Conservation (phyloP, 2,113 vertebrate genomes). For the Nyctereutes procyonoides region DNA sequence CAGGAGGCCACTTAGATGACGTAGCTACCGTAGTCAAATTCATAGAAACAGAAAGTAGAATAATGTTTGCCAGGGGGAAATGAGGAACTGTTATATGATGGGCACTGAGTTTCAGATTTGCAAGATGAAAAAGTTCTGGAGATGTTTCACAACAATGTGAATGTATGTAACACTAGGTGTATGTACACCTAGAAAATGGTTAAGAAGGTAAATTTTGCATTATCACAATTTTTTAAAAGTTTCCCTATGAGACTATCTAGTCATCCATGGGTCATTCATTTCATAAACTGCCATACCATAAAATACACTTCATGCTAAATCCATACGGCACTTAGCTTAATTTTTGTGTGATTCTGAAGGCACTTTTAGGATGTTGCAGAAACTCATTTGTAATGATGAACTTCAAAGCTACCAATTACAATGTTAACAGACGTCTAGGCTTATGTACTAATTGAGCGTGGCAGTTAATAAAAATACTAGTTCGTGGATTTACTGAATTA, state of each 20-base stretch:
- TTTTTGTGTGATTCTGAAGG: conserved; percentile 49
- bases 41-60: background rate
- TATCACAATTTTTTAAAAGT: background rate
- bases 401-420: background rate
- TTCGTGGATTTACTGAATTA: conserved; percentile 25
- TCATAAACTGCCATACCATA: background rate
- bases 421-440: conserved; percentile 37
- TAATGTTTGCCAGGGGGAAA: background rate
- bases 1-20: background rate
- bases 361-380: background rate
- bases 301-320: conserved; percentile 6
- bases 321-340: background rate
- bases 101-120: background rate
- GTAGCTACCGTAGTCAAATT: background rate
- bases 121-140: background rate
- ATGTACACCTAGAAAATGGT: background rate
- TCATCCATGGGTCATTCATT: background rate
- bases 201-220: background rate
- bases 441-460: conserved; percentile 35
- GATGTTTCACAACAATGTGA: background rate
- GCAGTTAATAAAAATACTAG: conserved; percentile 64
- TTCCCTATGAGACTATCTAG: conserved; percentile 16
- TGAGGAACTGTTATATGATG: background rate
- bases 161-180: background rate
- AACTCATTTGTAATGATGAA: background rate